Conservation (phyloP, 2,888 invertebrate genomes). For the Drosophila acutilabella region DNA sequence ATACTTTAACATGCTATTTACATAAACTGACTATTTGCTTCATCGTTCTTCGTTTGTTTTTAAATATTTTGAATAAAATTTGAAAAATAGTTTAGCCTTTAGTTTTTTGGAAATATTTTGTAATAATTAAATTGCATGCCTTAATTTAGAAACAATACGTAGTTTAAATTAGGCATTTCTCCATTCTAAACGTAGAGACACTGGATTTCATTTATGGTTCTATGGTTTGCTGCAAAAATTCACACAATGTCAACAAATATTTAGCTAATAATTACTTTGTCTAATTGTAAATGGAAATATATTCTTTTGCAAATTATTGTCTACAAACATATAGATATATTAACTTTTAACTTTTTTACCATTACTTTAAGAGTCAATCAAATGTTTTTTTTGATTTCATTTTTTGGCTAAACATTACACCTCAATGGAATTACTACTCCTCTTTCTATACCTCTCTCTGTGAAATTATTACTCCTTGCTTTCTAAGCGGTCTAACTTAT, state of each 20-base stretch:
- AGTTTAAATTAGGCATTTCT: conserved; percentile 25
- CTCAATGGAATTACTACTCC: conserved; percentile 8
- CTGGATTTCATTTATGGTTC: conserved; percentile 40
- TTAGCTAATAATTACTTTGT: conserved; percentile 60
- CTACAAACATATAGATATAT: conserved; percentile 73
- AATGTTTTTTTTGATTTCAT: conserved; percentile 22
- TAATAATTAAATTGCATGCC: conserved; percentile 25
- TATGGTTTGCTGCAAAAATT: conserved; percentile 22
- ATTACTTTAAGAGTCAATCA: conserved; percentile 23
- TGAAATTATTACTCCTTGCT: conserved; percentile 17
- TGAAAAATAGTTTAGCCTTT: conserved; percentile 16
- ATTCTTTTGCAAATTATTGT: conserved; percentile 73
- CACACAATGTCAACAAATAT: conserved; percentile 51
- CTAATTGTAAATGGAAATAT: conserved; percentile 56
- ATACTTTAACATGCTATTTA: conserved; percentile 69
- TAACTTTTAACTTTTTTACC: conserved; percentile 37
- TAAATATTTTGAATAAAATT: conserved; percentile 26
- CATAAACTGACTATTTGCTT: conserved; percentile 53
- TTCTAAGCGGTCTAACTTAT: conserved; percentile 15
- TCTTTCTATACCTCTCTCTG: background rate
- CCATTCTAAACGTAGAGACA: conserved; percentile 30
- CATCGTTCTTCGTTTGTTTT: conserved; percentile 26
- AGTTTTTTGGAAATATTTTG: conserved; percentile 3
- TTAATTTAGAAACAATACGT: conserved; percentile 15
- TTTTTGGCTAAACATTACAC: conserved; percentile 34